phyloP scores from a whole-genome alignment of 2,888 invertebrate genomes.

The Tenthredo distinguenda region DNA sequence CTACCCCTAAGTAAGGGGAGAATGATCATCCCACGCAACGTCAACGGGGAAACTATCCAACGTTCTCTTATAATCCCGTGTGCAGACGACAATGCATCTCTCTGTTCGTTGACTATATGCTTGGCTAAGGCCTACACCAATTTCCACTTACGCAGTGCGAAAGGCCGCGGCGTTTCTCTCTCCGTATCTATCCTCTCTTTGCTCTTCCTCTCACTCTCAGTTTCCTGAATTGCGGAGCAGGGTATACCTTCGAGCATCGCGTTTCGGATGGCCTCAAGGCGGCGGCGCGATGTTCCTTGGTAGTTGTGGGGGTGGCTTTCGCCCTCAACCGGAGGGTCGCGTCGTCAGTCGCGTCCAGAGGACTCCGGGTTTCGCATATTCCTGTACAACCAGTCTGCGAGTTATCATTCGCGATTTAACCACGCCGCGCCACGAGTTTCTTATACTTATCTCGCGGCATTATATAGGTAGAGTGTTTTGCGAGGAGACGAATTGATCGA shows the following conservation, averaged over 20 bases:
- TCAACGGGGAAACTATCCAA: slow-evolving; percentile 45
- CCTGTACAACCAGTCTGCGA: slow-evolving; percentile 45
- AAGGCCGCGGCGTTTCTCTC: neutral
- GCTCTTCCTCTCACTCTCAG: slow-evolving; percentile 57
- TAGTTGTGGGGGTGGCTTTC: slow-evolving; percentile 59
- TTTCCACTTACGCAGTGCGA: slow-evolving; percentile 68
- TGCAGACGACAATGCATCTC: slow-evolving; percentile 56
- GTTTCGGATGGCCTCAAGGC: slow-evolving; percentile 64
- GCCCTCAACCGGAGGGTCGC: slow-evolving; percentile 57
- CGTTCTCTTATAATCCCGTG: slow-evolving; percentile 53
- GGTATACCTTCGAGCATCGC: slow-evolving; percentile 56
- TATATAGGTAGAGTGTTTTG: neutral
- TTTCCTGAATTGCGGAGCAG: slow-evolving; percentile 58
- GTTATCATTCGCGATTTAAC: slow-evolving; percentile 34
- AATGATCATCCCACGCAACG: neutral
- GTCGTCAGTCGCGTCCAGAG: slow-evolving; percentile 69
- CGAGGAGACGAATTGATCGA: neutral
- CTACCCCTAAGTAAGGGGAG: slow-evolving; percentile 24
- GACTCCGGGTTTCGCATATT: slow-evolving; percentile 67
- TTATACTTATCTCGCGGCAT: neutral
- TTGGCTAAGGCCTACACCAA: slow-evolving; percentile 66
- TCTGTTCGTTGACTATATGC: slow-evolving; percentile 61
- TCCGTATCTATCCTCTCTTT: slow-evolving; percentile 33
- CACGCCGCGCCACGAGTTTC: slow-evolving; percentile 15
- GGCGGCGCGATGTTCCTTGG: slow-evolving; percentile 64